Evolutionary conservation across 1,140 invertebrate species (phyloP).

Genomic region (Pseudachorutes palmiensis): DNA sequence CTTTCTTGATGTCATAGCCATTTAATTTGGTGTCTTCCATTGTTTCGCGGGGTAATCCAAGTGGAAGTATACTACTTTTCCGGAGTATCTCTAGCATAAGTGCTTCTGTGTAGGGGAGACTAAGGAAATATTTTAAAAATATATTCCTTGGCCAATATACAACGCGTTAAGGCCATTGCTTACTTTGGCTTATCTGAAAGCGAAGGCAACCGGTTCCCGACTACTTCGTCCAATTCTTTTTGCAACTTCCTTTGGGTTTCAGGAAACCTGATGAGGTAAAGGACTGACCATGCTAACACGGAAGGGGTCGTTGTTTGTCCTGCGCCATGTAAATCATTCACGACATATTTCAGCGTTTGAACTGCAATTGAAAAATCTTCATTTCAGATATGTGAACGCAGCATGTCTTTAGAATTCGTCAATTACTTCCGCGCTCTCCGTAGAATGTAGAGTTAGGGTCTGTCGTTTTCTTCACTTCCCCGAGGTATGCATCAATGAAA

Average conservation of each 20-base stretch:
- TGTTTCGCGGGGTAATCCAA: conserved; percentile 1
- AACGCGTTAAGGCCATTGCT: conserved; percentile 24
- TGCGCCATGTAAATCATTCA: conserved; percentile 13
- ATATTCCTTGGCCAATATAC: neutral
- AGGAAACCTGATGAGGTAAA: conserved; percentile 15
- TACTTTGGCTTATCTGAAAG: conserved; percentile 55
- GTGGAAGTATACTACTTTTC: conserved; percentile 8
- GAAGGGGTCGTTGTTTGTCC: conserved; percentile 46
- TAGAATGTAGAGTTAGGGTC: conserved; percentile 22
- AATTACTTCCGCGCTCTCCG: conserved; percentile 18
- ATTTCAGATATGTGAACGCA: neutral
- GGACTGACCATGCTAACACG: conserved; percentile 27
- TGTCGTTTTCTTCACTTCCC: conserved; percentile 18
- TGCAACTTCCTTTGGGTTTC: conserved; percentile 68
- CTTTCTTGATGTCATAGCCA: conserved; percentile 42
- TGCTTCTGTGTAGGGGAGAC: conserved; percentile 41
- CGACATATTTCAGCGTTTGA: neutral
- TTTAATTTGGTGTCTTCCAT: conserved; percentile 33
- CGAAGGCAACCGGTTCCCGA: conserved; percentile 59
- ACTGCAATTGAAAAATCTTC: neutral
- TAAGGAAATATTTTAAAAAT: conserved; percentile 28
- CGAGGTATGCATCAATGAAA: conserved; percentile 22
- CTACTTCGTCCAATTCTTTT: conserved; percentile 65
- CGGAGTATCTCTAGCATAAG: conserved; percentile 19
- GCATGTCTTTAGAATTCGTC: neutral